A percentile compares a stretch with the other conserved stretches of the same genome.
These are phyloP conservation scores for Phania funesta DNA, from an alignment of 2,888 invertebrate genomes.

Conservation along the genomic window DNA sequence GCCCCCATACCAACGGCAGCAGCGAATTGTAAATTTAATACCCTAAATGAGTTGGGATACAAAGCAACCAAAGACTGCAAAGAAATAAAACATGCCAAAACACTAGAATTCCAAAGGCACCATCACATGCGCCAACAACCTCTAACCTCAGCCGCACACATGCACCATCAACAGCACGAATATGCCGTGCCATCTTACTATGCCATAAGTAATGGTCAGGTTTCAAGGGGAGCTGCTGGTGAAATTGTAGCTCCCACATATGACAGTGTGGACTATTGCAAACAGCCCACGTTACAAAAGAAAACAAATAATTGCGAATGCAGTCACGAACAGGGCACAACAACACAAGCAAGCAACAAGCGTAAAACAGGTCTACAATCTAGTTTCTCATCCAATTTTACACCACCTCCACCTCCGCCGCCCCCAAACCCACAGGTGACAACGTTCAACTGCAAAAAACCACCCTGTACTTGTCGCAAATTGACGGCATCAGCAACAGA, in stretches of 20 bases:
- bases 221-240: conserved; percentile 62
- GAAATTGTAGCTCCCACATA: conserved; percentile 71
- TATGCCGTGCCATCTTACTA: conserved; percentile 79
- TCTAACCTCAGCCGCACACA: conserved; percentile 48
- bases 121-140: conserved; percentile 71
- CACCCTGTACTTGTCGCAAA: conserved; percentile 63
- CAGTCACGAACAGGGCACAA: conserved; percentile 66
- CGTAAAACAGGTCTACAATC: conserved; percentile 71
- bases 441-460: conserved; percentile 77
- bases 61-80: conserved; percentile 68
- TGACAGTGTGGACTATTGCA: conserved; percentile 75
- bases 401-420: conserved; percentile 70
- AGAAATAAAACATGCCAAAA: conserved; percentile 73
- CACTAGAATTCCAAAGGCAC: conserved; percentile 75
- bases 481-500: conserved; percentile 46
- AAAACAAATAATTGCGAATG: conserved; percentile 73
- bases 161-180: conserved; percentile 76
- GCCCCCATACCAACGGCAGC: conserved; percentile 77
- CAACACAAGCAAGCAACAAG: conserved; percentile 66
- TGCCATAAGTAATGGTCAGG: conserved; percentile 70
- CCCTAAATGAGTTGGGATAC: conserved; percentile 75
- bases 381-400: conserved; percentile 78
- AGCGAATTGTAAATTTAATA: conserved; percentile 78
- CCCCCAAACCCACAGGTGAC: conserved; percentile 58
- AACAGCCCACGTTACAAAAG: conserved; percentile 71